These are phyloP conservation scores for Myotis lucifugus DNA, from an alignment of 2,113 vertebrate genomes.

Conservation along the genomic window DNA sequence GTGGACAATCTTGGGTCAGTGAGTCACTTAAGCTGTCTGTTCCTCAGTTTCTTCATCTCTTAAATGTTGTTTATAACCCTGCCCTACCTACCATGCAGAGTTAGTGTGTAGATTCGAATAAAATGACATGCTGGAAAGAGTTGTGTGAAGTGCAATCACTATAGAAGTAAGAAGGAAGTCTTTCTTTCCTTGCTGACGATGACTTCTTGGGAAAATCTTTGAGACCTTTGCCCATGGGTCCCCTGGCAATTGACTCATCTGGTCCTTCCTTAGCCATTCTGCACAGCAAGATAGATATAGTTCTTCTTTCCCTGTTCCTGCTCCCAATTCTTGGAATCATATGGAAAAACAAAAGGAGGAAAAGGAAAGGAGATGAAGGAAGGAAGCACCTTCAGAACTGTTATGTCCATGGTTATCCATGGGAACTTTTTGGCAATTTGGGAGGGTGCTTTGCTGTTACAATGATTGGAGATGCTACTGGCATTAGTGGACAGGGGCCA, in stretches of 20 bases:
- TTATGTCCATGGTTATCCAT: not conserved
- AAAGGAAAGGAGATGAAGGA: not conserved
- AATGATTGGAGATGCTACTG: accelerated
- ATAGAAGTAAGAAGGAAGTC: accelerated
- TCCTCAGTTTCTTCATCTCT: not conserved
- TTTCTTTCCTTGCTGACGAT: too few species aligned
- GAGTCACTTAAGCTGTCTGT: not conserved
- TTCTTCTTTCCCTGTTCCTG: not conserved
- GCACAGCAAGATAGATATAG: not conserved
- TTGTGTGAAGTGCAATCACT: not conserved
- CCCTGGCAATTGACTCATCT: not conserved
- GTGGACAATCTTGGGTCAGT: not conserved
- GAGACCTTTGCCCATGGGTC: not conserved
- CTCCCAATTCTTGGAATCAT: not conserved
- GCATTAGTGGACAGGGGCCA: not conserved
- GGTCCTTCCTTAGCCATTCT: not conserved
- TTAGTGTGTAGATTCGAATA: not conserved
- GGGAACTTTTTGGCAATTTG: not conserved
- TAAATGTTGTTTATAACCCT: too few species aligned
- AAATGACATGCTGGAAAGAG: not conserved
- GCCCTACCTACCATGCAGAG: not conserved
- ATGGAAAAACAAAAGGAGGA: not conserved
- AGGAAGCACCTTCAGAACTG: not conserved
- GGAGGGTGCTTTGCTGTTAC: not conserved
- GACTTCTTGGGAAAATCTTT: not conserved